Evolutionary conservation across 1,140 invertebrate genomes (phyloP).

Genomic region (Holcopasites calliopsidis): DNA sequence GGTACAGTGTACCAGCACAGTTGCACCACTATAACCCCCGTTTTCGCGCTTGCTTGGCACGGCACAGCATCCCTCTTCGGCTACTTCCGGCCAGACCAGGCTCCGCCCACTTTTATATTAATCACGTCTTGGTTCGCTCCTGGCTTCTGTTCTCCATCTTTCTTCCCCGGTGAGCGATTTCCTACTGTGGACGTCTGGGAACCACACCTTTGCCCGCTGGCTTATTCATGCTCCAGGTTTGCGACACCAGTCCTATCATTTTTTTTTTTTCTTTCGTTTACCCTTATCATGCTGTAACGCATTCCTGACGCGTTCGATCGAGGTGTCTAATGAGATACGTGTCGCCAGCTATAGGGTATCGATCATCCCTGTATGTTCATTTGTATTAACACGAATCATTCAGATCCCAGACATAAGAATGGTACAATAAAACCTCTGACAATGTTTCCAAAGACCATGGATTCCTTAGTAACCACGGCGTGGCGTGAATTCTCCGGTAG

Average conservation of each 20-base stretch:
- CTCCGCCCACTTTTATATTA: constrained; percentile 81
- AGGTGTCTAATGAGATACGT: too few species aligned
- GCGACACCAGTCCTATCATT: constrained; percentile 62
- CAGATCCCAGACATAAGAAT: background rate
- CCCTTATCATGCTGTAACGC: background rate
- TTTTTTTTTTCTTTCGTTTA: background rate
- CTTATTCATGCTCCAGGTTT: constrained; percentile 75
- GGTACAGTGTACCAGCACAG: constrained; percentile 55
- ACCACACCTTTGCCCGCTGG: constrained; percentile 78
- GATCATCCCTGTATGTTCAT: too few species aligned
- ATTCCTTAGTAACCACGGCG: background rate
- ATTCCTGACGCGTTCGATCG: constrained; percentile 3
- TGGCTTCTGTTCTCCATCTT: constrained; percentile 73
- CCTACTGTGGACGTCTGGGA: constrained; percentile 74
- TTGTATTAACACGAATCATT: background rate
- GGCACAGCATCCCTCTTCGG: constrained; percentile 76
- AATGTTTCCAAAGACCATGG: background rate
- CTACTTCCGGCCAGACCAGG: constrained; percentile 76
- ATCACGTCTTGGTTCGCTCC: constrained; percentile 79
- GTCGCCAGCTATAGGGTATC: too few species aligned
- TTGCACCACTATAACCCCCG: constrained; percentile 67
- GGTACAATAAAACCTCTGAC: background rate
- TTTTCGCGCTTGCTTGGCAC: constrained; percentile 76
- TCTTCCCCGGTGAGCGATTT: constrained; percentile 76
- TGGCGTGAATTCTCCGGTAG: constrained; percentile 14